These are phyloP conservation scores for Crotalus tigris DNA, from an alignment of 2,113 vertebrate species.

Conservation along the genomic window DNA sequence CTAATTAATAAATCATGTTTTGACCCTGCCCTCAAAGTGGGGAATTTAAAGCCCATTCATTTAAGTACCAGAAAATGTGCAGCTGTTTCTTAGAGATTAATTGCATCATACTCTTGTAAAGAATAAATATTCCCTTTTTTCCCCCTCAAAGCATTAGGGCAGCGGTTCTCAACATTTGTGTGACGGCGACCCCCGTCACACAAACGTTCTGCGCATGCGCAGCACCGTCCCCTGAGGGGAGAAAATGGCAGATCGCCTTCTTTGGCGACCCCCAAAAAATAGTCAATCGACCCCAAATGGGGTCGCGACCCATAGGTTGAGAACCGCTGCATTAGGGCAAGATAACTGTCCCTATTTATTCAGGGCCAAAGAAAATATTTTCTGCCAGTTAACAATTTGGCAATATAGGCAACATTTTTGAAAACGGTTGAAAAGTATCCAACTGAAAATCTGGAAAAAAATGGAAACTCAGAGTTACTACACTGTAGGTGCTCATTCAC, in stretches of 20 bases:
- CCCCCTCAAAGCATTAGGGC: not conserved
- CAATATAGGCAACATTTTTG: not conserved
- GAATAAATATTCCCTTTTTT: not conserved
- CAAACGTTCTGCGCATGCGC: too few relatives aligned
- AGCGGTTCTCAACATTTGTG: not conserved
- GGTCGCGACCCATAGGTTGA: too few relatives aligned
- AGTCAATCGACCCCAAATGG: too few relatives aligned
- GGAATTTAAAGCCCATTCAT: not conserved
- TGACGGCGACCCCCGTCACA: too few relatives aligned
- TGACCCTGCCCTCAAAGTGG: not conserved
- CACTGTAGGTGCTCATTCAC: not conserved
- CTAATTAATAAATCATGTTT: not conserved
- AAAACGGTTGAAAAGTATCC: not conserved
- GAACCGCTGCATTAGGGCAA: not conserved
- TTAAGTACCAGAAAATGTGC: not conserved
- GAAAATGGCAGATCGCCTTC: too few relatives aligned
- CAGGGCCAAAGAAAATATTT: not conserved
- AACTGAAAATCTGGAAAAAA: not conserved
- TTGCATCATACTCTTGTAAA: not conserved
- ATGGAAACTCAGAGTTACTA: not conserved
- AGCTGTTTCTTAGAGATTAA: not conserved
- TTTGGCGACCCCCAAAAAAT: too few relatives aligned
- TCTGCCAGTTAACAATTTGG: not conserved
- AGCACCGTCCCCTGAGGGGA: too few relatives aligned
- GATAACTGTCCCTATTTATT: not conserved